phyloP scores from a whole-genome alignment of 1,140 invertebrate genomes.

The Zaprionus taronus region DNA sequence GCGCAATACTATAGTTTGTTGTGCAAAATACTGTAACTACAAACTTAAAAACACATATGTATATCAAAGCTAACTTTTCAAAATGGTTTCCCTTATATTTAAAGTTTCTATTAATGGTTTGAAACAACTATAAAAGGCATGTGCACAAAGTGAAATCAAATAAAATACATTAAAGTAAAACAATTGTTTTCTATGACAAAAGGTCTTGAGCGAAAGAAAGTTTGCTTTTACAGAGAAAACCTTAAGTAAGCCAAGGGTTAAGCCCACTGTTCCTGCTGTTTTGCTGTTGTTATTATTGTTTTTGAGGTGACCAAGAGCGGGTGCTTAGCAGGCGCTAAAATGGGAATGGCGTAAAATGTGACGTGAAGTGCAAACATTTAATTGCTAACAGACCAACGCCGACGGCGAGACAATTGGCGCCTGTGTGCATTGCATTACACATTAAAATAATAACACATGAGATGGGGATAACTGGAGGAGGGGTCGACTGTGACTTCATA shows the following conservation, averaged over 20 bases:
- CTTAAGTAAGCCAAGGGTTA: slow-evolving; percentile 53
- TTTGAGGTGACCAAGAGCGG: background rate
- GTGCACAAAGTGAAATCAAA: background rate
- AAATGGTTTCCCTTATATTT: too few relatives aligned
- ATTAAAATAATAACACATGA: slow-evolving; percentile 20
- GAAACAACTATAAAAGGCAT: too few relatives aligned
- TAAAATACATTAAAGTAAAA: background rate
- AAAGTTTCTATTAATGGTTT: too few relatives aligned
- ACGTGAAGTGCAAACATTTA: slow-evolving; percentile 77
- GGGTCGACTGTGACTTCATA: background rate
- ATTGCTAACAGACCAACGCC: slow-evolving; percentile 68
- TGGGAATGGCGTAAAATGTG: slow-evolving; percentile 61
- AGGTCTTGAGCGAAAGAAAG: background rate
- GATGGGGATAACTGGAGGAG: slow-evolving; percentile 17
- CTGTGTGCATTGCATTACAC: slow-evolving; percentile 36
- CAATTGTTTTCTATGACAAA: background rate
- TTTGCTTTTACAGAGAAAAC: background rate
- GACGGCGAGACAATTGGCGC: slow-evolving; percentile 59
- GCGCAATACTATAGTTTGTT: too few relatives aligned
- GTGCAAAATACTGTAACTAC: too few relatives aligned
- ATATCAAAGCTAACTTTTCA: too few relatives aligned
- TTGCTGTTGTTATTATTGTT: slow-evolving; percentile 7
- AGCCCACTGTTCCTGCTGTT: slow-evolving; percentile 11
- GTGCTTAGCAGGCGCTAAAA: slow-evolving; percentile 23
- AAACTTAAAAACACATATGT: too few relatives aligned